Conservation (phyloP, 2,113 vertebrate species). For the Chascanopsetta lugubris region DNA sequence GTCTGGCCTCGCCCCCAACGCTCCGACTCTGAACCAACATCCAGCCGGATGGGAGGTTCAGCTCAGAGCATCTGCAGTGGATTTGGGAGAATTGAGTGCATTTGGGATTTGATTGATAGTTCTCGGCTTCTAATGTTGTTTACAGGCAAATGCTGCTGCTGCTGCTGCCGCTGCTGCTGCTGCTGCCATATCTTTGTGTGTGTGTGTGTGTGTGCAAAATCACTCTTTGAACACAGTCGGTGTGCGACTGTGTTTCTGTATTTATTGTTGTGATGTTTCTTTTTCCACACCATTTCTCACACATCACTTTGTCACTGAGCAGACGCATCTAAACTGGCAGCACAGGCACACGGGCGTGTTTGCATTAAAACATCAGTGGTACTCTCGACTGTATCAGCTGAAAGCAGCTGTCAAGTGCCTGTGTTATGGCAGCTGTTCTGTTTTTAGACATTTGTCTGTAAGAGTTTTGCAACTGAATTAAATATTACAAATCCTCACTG, state of each 20-base stretch:
- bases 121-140: not conserved
- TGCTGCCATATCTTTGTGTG: not conserved
- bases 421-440: not conserved
- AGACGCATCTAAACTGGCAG: slow-evolving; percentile 16
- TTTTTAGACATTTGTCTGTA: not conserved
- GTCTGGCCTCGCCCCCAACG: slow-evolving; percentile 13
- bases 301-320: slow-evolving; percentile 10
- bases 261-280: slow-evolving; percentile 2
- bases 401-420: not conserved
- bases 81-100: slow-evolving; percentile 8
- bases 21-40: slow-evolving; percentile 30
- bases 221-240: not conserved
- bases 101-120: slow-evolving; percentile 8
- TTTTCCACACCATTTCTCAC: slow-evolving; percentile 3
- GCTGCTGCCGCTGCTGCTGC: not conserved
- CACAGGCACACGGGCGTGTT: not conserved
- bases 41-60: slow-evolving; percentile 28
- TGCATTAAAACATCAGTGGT: not conserved
- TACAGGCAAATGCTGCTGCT: not conserved
- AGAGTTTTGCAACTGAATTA: too few species aligned
- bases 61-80: not conserved
- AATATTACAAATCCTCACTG: too few species aligned
- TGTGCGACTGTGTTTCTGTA: not conserved
- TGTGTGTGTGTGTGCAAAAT: too few species aligned
- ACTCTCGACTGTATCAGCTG: not conserved